These are phyloP conservation scores for Platycnemis pennipes DNA, from an alignment of 2,888 invertebrate species.

Conservation along the genomic window DNA sequence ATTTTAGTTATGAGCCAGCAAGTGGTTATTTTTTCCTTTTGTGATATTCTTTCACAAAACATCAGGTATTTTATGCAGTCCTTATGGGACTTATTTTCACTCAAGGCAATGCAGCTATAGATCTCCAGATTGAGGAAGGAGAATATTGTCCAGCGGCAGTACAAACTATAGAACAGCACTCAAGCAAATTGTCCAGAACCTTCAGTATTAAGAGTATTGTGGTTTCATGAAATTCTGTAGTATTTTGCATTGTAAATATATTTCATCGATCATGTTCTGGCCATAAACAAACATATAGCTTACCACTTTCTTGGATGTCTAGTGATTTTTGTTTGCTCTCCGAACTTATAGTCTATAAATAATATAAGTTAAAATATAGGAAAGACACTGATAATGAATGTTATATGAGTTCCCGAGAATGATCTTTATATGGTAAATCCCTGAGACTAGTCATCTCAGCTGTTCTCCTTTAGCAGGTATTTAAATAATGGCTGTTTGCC, in stretches of 20 bases:
- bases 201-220: conserved; percentile 57
- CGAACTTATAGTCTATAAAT: conserved; percentile 28
- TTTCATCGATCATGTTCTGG: conserved; percentile 20
- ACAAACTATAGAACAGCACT: conserved; percentile 40
- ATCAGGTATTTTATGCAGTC: conserved; percentile 32
- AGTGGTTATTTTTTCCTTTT: conserved; percentile 31
- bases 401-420: not conserved
- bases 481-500: not conserved
- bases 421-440: not conserved
- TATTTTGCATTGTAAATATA: conserved; percentile 26
- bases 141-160: conserved; percentile 9
- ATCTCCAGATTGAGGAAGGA: conserved; percentile 51
- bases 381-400: conserved; percentile 32
- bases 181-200: conserved; percentile 46
- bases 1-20: conserved; percentile 24
- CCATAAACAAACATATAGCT: conserved; percentile 22
- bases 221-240: conserved; percentile 31
- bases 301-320: conserved; percentile 1
- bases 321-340: conserved; percentile 45
- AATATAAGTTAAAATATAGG: conserved; percentile 55
- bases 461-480: not conserved
- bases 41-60: conserved; percentile 25
- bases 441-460: conserved; percentile 61
- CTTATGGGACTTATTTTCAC: conserved; percentile 2
- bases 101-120: conserved; percentile 25